Base-by-base conservation (phyloP, 2,113 vertebrate genomes). In the Peromyscus maniculatus region DNA sequence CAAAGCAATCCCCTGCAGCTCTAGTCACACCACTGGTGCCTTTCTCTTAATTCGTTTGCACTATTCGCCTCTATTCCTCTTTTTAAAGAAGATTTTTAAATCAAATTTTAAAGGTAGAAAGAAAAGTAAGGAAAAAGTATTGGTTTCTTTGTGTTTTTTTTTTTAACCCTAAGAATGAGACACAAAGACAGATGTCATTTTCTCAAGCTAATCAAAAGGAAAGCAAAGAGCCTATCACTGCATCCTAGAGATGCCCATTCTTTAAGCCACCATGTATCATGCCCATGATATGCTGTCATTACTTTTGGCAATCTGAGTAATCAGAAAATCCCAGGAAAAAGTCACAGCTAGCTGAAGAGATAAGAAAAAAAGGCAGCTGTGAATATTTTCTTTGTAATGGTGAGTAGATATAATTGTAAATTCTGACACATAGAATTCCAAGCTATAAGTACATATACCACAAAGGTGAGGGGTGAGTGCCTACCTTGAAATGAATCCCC, bases 401-500 rank as follows among this genome's bases (percentile, higher is more conserved):
- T 94, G 5, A 74, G 55, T 24, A 80, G 36, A 95, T 5, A 0
- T 55, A 72, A 86, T 16, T n/a, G 4, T 28, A 69, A 95, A 93
- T 91, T 80, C 36, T 57, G 43, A 72, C 43, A 91, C 15, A 71
- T 80, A 87, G 49, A 96, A 91, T 9, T 1, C 21, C 59, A 91
- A 26, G 2, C 16, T 86, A 0, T 39, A 71, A 13, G 5, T 71
- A 6, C 7, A 74, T n/a, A 77, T 24, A 89, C 1, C 64, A 43
- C 15, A 64, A 90, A 80, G 13, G 24, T 10, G 2, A 19, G 5
- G 59, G 3, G 9, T 31, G 6, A 15, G 67, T 89, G 43, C 0
- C 91, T 90, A 59, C 49, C 33, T 95, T 94, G 80, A 83, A 91
- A 39, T 75, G 28, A 88, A 57, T 93, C n/a, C 31, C 46, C 22